A percentile compares a stretch with the other conserved stretches of the same genome.
phyloP scores from a whole-genome alignment of 2,113 vertebrate genomes.

The Cygnus atratus region DNA sequence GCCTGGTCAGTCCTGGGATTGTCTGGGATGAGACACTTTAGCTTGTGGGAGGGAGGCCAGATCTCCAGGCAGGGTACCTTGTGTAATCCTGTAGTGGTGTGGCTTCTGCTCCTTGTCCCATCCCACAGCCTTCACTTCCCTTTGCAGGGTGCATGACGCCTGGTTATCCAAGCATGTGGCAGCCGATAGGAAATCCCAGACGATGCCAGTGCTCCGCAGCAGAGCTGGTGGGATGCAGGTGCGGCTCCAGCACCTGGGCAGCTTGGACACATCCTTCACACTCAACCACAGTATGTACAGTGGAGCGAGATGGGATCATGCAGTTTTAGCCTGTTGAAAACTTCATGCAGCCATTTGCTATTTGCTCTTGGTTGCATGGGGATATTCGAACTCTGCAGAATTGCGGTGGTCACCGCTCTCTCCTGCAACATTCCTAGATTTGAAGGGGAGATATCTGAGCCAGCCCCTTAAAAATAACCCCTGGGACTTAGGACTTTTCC shows the following conservation, averaged over 20 bases:
- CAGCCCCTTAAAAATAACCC: not conserved
- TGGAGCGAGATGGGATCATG: not conserved
- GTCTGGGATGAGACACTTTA: not conserved
- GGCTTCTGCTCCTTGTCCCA: not conserved
- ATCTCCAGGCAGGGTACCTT: not conserved
- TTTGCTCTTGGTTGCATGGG: not conserved
- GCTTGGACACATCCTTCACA: constrained; percentile 91
- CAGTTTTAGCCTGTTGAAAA: not conserved
- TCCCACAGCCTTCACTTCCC: not conserved
- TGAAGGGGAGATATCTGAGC: not conserved
- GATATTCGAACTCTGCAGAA: not conserved
- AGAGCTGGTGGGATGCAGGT: constrained; percentile 85
- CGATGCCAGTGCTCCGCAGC: constrained; percentile 91
- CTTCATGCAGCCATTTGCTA: rapidly evolving
- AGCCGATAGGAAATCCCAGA: constrained; percentile 91
- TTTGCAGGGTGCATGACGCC: constrained; percentile 83
- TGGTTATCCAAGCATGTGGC: constrained; percentile 85
- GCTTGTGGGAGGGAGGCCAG: not conserved
- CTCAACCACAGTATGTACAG: constrained; percentile 88
- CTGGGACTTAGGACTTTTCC: not conserved
- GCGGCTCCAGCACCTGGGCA: constrained; percentile 89
- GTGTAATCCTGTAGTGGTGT: rapidly evolving
- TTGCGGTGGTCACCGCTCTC: not conserved
- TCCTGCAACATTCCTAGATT: not conserved
- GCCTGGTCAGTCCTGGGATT: not conserved